These are phyloP conservation scores for Mellilla xanthometata DNA, from an alignment of 2,888 invertebrate genomes.

Conservation along the genomic window DNA sequence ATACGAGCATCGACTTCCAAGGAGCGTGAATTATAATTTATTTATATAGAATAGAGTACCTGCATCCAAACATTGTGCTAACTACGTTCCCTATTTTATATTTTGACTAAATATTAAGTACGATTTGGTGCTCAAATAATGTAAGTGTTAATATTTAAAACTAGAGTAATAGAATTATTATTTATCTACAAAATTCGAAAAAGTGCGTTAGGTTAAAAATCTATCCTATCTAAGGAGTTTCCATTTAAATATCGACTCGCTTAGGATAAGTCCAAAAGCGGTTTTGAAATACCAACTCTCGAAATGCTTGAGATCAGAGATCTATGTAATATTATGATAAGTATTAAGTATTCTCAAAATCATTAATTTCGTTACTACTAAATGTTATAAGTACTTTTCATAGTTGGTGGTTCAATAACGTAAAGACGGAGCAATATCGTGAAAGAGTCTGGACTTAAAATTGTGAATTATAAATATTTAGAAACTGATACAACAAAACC, in stretches of 20 bases:
- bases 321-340: conserved; percentile 8
- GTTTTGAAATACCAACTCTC: conserved; percentile 7
- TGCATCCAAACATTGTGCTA: conserved; percentile 60
- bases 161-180: conserved; percentile 65
- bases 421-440: background rate
- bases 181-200: conserved; percentile 74
- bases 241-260: conserved; percentile 30
- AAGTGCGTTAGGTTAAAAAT: conserved; percentile 57
- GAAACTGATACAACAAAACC: no score
- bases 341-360: background rate
- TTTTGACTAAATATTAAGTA: conserved; percentile 82
- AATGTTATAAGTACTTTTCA: background rate
- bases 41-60: conserved; percentile 42
- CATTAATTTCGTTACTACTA: background rate
- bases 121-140: conserved; percentile 82
- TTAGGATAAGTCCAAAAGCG: conserved; percentile 2
- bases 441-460: conserved; percentile 31
- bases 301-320: conserved; percentile 3
- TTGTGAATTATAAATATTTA: no score
- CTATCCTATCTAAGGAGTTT: conserved; percentile 46
- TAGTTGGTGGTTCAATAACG: conserved; percentile 4
- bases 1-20: conserved; percentile 56
- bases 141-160: conserved; percentile 70
- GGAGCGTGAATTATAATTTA: conserved; percentile 48
- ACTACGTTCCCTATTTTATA: conserved; percentile 62